Evolutionary conservation across 2,888 invertebrate species (phyloP).

Genomic region (Scaptomyza cyrtandrae): DNA sequence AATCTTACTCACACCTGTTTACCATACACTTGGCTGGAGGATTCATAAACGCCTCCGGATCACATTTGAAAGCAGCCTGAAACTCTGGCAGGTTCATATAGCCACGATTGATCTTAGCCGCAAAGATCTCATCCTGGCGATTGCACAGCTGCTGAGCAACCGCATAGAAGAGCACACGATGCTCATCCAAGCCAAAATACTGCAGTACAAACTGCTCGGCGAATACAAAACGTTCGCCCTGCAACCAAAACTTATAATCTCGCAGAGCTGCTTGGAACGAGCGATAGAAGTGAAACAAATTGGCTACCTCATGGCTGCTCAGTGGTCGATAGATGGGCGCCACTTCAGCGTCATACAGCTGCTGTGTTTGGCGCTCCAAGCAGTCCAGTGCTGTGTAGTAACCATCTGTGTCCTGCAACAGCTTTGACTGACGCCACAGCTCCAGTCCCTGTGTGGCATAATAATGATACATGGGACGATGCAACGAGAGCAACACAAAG

Average conservation of each 20-base stretch:
- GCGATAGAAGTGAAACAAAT: slow-evolving; percentile 75
- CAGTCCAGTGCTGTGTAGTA: slow-evolving; percentile 81
- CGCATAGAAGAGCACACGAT: slow-evolving; percentile 80
- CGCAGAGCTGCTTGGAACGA: slow-evolving; percentile 71
- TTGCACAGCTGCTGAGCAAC: slow-evolving; percentile 81
- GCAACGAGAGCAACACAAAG: slow-evolving; percentile 71
- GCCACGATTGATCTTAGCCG: slow-evolving; percentile 76
- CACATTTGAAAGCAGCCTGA: slow-evolving; percentile 78
- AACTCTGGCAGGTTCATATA: slow-evolving; percentile 82
- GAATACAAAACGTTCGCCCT: slow-evolving; percentile 81
- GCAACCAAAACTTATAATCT: slow-evolving; percentile 82
- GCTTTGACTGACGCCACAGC: slow-evolving; percentile 75
- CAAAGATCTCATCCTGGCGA: slow-evolving; percentile 70
- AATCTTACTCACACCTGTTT: slow-evolving; percentile 36
- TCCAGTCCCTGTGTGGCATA: slow-evolving; percentile 79
- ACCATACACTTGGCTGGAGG: slow-evolving; percentile 79
- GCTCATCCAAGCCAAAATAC: slow-evolving; percentile 73
- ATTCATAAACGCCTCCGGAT: slow-evolving; percentile 73
- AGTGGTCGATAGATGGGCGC: slow-evolving; percentile 58
- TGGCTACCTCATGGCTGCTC: slow-evolving; percentile 58
- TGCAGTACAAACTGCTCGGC: slow-evolving; percentile 81
- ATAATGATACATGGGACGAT: slow-evolving; percentile 81
- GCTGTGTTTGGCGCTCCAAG: slow-evolving; percentile 69
- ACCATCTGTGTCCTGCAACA: slow-evolving; percentile 77
- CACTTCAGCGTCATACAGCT: slow-evolving; percentile 52